Evolutionary conservation across 2,888 invertebrate genomes (phyloP).

Genomic region (Dolomedes plantarius): DNA sequence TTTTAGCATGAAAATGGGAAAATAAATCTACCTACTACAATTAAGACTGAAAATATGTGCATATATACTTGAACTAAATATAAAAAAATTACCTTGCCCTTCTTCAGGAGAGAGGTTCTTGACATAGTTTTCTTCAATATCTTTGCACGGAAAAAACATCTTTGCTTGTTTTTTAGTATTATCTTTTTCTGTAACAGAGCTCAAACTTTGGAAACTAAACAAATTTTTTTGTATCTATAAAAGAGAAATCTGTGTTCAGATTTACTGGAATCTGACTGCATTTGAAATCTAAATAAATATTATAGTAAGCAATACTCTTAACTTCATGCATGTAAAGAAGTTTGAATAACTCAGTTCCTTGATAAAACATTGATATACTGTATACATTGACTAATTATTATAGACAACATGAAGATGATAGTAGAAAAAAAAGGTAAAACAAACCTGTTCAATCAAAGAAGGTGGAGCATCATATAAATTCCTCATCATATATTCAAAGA

Average conservation of each 20-base stretch:
- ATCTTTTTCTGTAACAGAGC: constrained; percentile 65
- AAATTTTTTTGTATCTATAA: constrained; percentile 86
- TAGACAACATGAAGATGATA: no score
- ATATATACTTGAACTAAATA: not conserved
- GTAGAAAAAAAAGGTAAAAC: no score
- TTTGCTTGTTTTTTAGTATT: constrained; percentile 68
- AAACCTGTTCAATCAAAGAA: constrained; percentile 88
- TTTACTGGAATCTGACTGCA: not conserved
- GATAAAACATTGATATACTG: no score
- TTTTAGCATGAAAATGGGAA: no score
- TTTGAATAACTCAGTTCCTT: no score
- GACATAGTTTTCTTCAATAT: constrained; percentile 84
- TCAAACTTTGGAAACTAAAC: constrained; percentile 78
- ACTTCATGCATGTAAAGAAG: no score
- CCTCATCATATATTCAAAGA: constrained; percentile 95
- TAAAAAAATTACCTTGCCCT: constrained; percentile 74
- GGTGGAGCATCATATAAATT: constrained; percentile 95
- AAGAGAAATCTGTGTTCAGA: constrained; percentile 20
- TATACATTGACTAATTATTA: no score
- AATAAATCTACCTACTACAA: no score
- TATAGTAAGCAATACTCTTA: not conserved
- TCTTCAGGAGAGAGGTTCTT: constrained; percentile 75
- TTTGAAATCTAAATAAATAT: not conserved
- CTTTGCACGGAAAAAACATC: constrained; percentile 82
- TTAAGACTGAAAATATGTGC: not conserved